Conservation (phyloP, 2,888 invertebrate species). For the Ophion ellenae region DNA sequence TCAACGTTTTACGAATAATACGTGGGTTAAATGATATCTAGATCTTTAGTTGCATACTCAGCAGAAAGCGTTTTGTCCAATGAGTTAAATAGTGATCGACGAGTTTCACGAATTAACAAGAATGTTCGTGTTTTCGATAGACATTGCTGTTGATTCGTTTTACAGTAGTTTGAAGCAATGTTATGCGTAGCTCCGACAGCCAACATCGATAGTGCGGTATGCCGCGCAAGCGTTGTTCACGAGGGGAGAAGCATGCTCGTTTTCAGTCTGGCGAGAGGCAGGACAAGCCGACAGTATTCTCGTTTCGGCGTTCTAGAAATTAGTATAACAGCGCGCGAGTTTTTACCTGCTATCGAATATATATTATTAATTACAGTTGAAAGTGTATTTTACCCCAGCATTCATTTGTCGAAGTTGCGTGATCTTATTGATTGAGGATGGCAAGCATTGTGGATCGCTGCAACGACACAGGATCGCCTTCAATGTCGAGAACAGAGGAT, state of each 20-base stretch:
- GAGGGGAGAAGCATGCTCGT: conserved; percentile 46
- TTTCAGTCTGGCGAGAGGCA: conserved; percentile 38
- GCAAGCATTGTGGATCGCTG: conserved; percentile 71
- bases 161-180: too few relatives aligned
- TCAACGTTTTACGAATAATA: too few relatives aligned
- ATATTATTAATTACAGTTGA: neutral
- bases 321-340: conserved; percentile 5
- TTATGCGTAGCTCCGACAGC: neutral
- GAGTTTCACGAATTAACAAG: too few relatives aligned
- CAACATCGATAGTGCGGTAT: conserved; percentile 53
- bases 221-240: conserved; percentile 59
- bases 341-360: conserved; percentile 4
- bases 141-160: too few relatives aligned
- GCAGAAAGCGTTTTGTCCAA: too few relatives aligned
- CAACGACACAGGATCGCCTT: conserved; percentile 77
- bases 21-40: too few relatives aligned
- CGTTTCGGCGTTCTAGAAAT: conserved; percentile 5
- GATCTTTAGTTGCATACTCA: too few relatives aligned
- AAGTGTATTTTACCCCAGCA: conserved; percentile 2
- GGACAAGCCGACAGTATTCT: conserved; percentile 17
- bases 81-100: too few relatives aligned
- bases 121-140: too few relatives aligned
- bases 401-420: neutral
- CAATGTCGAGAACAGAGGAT: conserved; percentile 80
- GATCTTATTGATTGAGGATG: conserved; percentile 55